These are phyloP conservation scores for Apogon talboti DNA, from an alignment of 2,797 vertebrate genomes.

Conservation along the genomic window DNA sequence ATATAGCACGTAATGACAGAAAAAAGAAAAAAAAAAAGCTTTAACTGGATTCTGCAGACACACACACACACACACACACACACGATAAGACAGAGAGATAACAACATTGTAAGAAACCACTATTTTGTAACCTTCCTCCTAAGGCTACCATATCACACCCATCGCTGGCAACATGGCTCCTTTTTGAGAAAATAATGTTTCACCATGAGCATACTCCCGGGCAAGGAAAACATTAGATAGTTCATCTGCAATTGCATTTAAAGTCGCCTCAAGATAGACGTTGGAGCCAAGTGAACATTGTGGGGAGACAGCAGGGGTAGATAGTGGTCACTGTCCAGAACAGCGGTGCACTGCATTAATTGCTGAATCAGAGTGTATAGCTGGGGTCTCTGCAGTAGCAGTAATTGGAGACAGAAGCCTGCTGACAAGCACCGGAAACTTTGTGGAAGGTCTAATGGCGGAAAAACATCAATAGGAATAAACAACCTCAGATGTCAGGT, in stretches of 20 bases:
- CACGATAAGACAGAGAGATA: neutral
- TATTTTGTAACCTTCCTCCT: neutral
- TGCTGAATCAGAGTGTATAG: conserved; percentile 63
- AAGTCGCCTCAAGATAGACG: conserved; percentile 19
- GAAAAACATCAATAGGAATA: conserved; percentile 35
- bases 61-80: neutral
- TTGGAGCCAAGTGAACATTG: conserved; percentile 13
- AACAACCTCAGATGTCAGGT: conserved; percentile 24
- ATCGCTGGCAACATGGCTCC: conserved; percentile 20
- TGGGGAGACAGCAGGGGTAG: conserved; percentile 18
- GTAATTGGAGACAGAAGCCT: conserved; percentile 64
- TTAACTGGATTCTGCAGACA: neutral
- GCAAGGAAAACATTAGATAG: conserved; percentile 33
- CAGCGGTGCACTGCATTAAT: conserved; percentile 60
- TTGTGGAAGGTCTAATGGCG: conserved; percentile 55
- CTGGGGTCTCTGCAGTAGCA: conserved; percentile 48
- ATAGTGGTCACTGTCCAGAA: conserved; percentile 55
- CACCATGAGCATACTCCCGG: conserved; percentile 1
- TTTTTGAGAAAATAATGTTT: conserved; percentile 24
- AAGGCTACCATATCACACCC: conserved; percentile 7
- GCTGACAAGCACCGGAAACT: conserved; percentile 67
- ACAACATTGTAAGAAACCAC: conserved; percentile 4
- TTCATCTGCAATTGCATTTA: conserved; percentile 24
- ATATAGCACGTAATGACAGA: conserved; percentile 3
- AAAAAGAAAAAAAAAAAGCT: conserved; percentile 1